Evolutionary conservation across 2,797 vertebrate species (phyloP).

Genomic region (Myripristis jacobus): DNA sequence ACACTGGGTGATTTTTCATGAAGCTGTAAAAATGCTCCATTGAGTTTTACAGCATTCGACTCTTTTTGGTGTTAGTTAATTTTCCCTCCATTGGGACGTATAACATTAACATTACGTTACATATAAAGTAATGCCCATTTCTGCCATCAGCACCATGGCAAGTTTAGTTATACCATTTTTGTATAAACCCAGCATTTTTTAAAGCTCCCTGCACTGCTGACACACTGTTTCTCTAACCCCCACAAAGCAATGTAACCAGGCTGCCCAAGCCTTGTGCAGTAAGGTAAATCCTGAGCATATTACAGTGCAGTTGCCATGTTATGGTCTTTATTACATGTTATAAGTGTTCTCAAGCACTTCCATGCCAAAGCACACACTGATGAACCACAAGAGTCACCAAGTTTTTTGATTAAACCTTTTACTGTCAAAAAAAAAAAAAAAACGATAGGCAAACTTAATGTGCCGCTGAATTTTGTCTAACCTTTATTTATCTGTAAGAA

Average conservation of each 20-base stretch:
- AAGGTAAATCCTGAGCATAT: neutral
- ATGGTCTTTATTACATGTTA: neutral
- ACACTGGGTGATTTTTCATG: constrained; percentile 28
- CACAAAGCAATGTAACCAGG: neutral
- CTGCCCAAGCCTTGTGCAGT: neutral
- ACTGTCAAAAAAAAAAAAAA: too few relatives aligned
- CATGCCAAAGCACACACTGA: neutral
- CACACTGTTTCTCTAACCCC: too few relatives aligned
- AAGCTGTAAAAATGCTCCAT: constrained; percentile 46
- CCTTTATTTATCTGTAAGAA: neutral
- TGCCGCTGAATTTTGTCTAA: neutral
- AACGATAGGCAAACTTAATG: too few relatives aligned
- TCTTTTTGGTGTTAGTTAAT: constrained; percentile 32
- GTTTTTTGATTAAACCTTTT: neutral
- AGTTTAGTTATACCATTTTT: constrained; percentile 9
- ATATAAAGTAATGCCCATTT: neutral
- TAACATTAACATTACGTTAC: constrained; percentile 19
- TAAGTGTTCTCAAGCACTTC: neutral
- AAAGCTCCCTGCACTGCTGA: neutral
- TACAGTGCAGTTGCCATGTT: neutral
- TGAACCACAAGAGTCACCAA: neutral
- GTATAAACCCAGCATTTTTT: neutral
- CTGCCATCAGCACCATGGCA: constrained; percentile 6
- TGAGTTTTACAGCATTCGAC: constrained; percentile 45
- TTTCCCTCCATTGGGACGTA: constrained; percentile 26